Evolutionary conservation across 2,113 vertebrate genomes (phyloP), one percentile per base, ranked within the genome.

Genomic region (Lepisosteus osseus): DNA sequence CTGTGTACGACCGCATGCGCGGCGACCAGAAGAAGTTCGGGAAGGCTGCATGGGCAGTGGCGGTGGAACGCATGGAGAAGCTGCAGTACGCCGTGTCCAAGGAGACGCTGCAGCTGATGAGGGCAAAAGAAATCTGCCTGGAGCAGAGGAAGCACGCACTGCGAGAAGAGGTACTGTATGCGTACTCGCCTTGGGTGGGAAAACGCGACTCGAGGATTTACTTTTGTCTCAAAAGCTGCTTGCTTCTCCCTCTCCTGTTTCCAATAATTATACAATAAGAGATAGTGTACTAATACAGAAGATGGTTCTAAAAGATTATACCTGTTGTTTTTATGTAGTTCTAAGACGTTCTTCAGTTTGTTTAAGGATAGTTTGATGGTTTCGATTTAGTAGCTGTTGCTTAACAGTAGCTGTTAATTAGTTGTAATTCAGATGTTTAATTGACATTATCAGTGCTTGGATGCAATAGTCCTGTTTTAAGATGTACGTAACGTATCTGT

Each of bases 61-160:
- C 96, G 0, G 94, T 96, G 67, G 94, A 95, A 42, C 95, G 97
- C 56, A 96, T 99, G 95, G 97, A 99, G 87, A 95, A 93, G 44
- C 92, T 99, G 80, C 96, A 97, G 80, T 96, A 96, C 82, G 93
- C 93, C 0, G 93, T 96, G 72, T 97, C 97, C 79, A 98, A 96
- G 84, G 97, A 99, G 80, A 99, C 97, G 0, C 86, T 99, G 78
- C 97, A 99, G 85, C 89, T 98, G 83, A 99, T 99, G 97, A 92
- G 95, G 77, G 96, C 96, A 72, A 98, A 96, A 79, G 97, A 99
- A 81, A 97, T 99, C 82, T 97, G 96, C 85, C 91, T 99, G 86
- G 97, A 98, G 75, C 95, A 97, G 91, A 97, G 89, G 88, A 98
- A 97, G 70, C 95, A 97, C 69, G 88, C 94, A 0, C 75, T 99